Conservation (phyloP, 2,113 vertebrate genomes). For the Thunnus thynnus region DNA sequence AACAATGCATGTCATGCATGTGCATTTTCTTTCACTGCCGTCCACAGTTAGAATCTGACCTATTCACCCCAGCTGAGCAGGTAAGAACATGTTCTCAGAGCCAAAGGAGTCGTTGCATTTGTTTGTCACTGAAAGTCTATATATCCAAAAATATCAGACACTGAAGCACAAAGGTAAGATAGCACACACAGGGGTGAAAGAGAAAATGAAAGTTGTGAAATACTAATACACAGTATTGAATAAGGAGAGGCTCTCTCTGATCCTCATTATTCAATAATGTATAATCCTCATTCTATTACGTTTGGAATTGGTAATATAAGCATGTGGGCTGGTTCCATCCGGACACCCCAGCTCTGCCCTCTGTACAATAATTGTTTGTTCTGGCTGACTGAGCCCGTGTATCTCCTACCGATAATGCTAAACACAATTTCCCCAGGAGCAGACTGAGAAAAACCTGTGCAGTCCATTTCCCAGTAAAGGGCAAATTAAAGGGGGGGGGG, state of each 20-base stretch:
- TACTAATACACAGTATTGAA: slow-evolving; percentile 68
- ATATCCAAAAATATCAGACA: slow-evolving; percentile 4
- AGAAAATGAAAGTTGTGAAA: slow-evolving; percentile 52
- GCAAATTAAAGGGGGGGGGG: slow-evolving; percentile 64
- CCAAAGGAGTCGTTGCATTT: slow-evolving; percentile 13
- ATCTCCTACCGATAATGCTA: slow-evolving; percentile 78
- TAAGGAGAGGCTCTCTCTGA: slow-evolving; percentile 50
- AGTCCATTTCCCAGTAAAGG: slow-evolving; percentile 72
- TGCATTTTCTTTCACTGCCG: not conserved
- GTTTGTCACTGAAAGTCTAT: not conserved
- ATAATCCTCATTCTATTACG: slow-evolving; percentile 71
- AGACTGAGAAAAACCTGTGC: slow-evolving; percentile 60
- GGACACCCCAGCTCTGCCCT: slow-evolving; percentile 69
- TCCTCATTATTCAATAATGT: slow-evolving; percentile 75
- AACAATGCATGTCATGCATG: slow-evolving; percentile 8
- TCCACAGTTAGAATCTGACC: slow-evolving; percentile 18
- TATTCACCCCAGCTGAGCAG: not conserved
- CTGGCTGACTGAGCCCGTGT: slow-evolving; percentile 69
- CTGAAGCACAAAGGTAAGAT: not conserved
- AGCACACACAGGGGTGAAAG: slow-evolving; percentile 1
- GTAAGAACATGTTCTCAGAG: not conserved
- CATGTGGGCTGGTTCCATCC: slow-evolving; percentile 58
- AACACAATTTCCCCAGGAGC: slow-evolving; percentile 78
- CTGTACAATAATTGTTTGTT: slow-evolving; percentile 81
- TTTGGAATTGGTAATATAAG: slow-evolving; percentile 65